These are phyloP conservation scores for Plumapathes pennacea DNA, from an alignment of 92 coral and sea anemone species.

Conservation along the genomic window DNA sequence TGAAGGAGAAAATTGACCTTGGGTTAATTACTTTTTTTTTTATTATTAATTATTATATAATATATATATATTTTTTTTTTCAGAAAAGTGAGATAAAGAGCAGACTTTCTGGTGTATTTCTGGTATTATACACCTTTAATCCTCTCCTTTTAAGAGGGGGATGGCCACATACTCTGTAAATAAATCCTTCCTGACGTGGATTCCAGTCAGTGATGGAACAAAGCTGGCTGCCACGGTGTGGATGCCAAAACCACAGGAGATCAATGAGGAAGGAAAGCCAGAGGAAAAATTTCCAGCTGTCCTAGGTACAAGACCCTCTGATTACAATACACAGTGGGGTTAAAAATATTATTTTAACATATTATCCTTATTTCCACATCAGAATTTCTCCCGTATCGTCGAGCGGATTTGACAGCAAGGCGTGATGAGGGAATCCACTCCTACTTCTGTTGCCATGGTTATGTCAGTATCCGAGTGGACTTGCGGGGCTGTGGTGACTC, in stretches of 20 bases:
- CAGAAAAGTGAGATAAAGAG: too few relatives aligned
- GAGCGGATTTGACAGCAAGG: slow-evolving; percentile 54
- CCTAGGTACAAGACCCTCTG: too few relatives aligned
- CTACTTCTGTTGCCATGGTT: slow-evolving; percentile 70
- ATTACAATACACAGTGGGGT: too few relatives aligned
- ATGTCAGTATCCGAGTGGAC: slow-evolving; percentile 80
- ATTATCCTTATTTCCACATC: background rate
- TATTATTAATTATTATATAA: too few relatives aligned
- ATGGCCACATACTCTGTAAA: slow-evolving; percentile 38
- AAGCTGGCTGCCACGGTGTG: slow-evolving; percentile 64
- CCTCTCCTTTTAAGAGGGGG: too few relatives aligned
- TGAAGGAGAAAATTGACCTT: too few relatives aligned
- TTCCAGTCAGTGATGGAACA: slow-evolving; percentile 47
- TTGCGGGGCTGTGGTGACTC: slow-evolving; percentile 86
- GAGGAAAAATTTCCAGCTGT: slow-evolving; percentile 58
- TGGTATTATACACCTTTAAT: too few relatives aligned
- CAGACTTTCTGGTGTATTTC: too few relatives aligned
- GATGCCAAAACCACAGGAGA: slow-evolving; percentile 34
- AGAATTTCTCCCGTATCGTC: slow-evolving; percentile 82
- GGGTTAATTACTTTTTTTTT: too few relatives aligned
- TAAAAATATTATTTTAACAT: too few relatives aligned
- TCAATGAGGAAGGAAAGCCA: background rate
- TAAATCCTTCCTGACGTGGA: slow-evolving; percentile 54
- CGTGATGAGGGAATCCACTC: slow-evolving; percentile 57
- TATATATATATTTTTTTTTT: too few relatives aligned